These are phyloP conservation scores for Theretra japonica DNA, from an alignment of 2,888 invertebrate genomes.

Conservation along the genomic window DNA sequence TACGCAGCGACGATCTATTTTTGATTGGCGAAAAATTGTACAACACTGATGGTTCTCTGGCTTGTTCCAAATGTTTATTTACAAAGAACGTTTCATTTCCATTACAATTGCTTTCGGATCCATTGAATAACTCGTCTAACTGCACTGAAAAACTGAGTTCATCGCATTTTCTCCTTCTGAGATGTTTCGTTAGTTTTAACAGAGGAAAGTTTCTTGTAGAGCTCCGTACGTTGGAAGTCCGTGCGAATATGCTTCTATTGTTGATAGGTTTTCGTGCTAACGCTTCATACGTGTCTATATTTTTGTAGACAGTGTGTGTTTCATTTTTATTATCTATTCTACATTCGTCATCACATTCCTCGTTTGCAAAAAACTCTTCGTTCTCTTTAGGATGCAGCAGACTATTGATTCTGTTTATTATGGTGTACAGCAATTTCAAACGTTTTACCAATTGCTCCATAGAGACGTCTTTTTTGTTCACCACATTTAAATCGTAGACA, in stretches of 20 bases:
- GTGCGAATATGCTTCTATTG: conserved; percentile 66
- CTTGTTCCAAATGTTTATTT: conserved; percentile 46
- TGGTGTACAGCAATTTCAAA: conserved; percentile 70
- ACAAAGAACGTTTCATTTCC: conserved; percentile 35
- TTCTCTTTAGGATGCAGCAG: conserved; percentile 68
- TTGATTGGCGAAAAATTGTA: conserved; percentile 67
- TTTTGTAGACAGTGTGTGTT: conserved; percentile 63
- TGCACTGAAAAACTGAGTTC: conserved; percentile 73
- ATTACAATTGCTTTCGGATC: conserved; percentile 47
- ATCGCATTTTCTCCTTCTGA: conserved; percentile 58
- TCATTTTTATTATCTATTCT: conserved; percentile 56
- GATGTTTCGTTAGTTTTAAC: conserved; percentile 62
- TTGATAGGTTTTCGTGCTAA: conserved; percentile 52
- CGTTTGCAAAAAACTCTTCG: conserved; percentile 60
- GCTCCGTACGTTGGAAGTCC: conserved; percentile 60
- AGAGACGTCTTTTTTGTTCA: conserved; percentile 51
- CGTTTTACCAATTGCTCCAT: conserved; percentile 67
- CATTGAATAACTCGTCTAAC: conserved; percentile 67
- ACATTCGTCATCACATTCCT: conserved; percentile 45
- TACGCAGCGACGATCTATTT: conserved; percentile 66
- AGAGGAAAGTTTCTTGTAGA: conserved; percentile 64
- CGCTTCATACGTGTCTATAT: conserved; percentile 59
- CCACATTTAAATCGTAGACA: conserved; percentile 55
- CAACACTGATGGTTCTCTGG: conserved; percentile 60
- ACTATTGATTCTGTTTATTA: conserved; percentile 65